Evolutionary conservation across 2,797 vertebrate species (phyloP), one percentile per base, ranked within the genome.

Genomic region (Cyprinella venusta): DNA sequence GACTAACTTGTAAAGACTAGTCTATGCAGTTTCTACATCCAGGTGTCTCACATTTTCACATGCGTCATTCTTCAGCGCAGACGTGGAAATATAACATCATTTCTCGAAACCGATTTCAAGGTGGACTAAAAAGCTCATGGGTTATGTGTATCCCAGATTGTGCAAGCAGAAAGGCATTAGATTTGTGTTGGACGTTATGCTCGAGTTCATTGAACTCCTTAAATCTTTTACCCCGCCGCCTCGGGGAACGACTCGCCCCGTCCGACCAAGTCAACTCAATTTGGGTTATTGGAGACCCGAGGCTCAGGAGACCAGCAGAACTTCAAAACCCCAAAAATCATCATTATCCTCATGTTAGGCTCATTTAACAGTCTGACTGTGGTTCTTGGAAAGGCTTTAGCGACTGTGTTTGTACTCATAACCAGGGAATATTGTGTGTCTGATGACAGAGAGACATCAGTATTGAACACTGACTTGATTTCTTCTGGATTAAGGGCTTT

Each of bases 181-280:
- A n/a, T 84, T 74, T 30, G 19, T 76, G 74, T 80, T 71, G 5
- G 5, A 6, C 52, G 48, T 82, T 82, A 83, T 88, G 88, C 90
- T 91, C 71, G 90, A 88, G 91, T 91, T 91, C 92, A 92, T 91
- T 93, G 92, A 93, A 78, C 89, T 90, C 79, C 89, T 90, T 90
- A 89, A 92, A 93, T 93, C 91, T 89, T 94, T 71, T 88, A 88
- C 88, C 86, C 67, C 61, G 0, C 65, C 84, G 85, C 92, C 93
- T 90, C 38, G 68, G 86, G 93, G 94, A 89, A 83, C 30, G 54
- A 86, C 91, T 90, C 92, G 90, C 92, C 90, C 91, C 91, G 84
- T 91, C 91, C 89, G 90, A 92, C 90, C 92, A 93, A 94, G 93
- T 94, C 94, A 93, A 93, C 90, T 94, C 87, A 93, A 94, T 93